Base-by-base conservation (phyloP, 2,888 invertebrate species). In the Heliconius ismenius region DNA sequence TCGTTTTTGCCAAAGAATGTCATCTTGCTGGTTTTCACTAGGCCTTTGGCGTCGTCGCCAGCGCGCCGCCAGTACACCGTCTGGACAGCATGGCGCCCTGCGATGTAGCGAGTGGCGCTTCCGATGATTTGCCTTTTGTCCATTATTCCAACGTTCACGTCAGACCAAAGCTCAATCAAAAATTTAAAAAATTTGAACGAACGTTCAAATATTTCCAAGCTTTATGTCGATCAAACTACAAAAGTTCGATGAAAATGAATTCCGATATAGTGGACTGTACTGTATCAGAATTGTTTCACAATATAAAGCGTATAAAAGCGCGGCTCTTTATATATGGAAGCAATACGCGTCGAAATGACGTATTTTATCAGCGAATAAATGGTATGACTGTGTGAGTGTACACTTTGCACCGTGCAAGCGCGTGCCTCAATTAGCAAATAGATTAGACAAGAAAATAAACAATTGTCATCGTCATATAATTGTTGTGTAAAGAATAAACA, bases 51-150 rank as follows among this genome's bases (percentile, higher is more conserved):
- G 43, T 87, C 87, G 60, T 90, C 92, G 9, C 94, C 92, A 0
- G 92, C 89, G 65, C 95, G 94, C 83, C 97, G 94, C 97, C 97
- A 97, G 84, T 97, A 97, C 0, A 97, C 96, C 0, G 97, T 97
- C 86, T 97, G 97, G 32, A 97, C 95, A 1, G 96, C 97, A 84
- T 97, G 96, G 79, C 96, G 95, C 72, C 97, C 96, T 72, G 96
- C 96, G 81, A 97, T 96, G 87, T 96, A 96, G 77, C 97, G 95
- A 28, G 96, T 96, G 63, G 96, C 95, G 81, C 96, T 95, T 83
- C 96, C 96, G 80, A 97, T 95, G 86, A 97, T 88, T 74, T 90
- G 89, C 83, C 92, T 91, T 83, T 95, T 95, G 80, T 92, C 92
- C 93, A 93, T 94, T 81, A 83, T 60, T 63, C 11, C 36, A 39